These are phyloP conservation scores for Zenarchopterus dispar DNA, from an alignment of 2,797 vertebrate species.

Conservation along the genomic window DNA sequence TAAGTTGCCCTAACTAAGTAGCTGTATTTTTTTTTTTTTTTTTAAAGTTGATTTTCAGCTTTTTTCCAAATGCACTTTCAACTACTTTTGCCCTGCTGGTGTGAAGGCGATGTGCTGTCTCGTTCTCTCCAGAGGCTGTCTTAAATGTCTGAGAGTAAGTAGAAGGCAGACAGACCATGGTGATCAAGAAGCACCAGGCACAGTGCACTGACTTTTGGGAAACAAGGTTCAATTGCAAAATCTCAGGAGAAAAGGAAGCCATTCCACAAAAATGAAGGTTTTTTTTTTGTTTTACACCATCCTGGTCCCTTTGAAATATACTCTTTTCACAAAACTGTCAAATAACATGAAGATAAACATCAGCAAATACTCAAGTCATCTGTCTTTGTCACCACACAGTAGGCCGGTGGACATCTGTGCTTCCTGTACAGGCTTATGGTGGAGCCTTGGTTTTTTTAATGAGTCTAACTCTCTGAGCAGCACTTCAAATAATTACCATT, in stretches of 20 bases:
- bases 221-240: slow-evolving; percentile 47
- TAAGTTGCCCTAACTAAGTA: slow-evolving; percentile 21
- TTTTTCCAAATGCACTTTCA: slow-evolving; percentile 42
- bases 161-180: slow-evolving; percentile 62
- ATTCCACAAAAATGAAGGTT: slow-evolving; percentile 34
- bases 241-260: slow-evolving; percentile 31
- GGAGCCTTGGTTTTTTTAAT: slow-evolving; percentile 63
- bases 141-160: slow-evolving; percentile 53
- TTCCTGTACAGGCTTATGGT: slow-evolving; percentile 44
- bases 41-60: slow-evolving; percentile 28
- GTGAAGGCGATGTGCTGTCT: slow-evolving; percentile 37
- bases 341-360: slow-evolving; percentile 11
- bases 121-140: slow-evolving; percentile 31
- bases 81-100: slow-evolving; percentile 34
- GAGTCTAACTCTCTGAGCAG: slow-evolving; percentile 58
- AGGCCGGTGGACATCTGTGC: slow-evolving; percentile 36
- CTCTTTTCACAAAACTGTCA: slow-evolving; percentile 23
- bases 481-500: slow-evolving; percentile 68
- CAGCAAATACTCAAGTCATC: slow-evolving; percentile 15
- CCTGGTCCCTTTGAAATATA: slow-evolving; percentile 41
- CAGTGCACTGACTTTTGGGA: slow-evolving; percentile 56
- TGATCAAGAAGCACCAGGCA: slow-evolving; percentile 60
- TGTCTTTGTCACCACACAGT: slow-evolving; percentile 7
- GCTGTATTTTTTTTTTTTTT: slow-evolving; percentile 32
- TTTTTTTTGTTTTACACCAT: too few relatives aligned